Conservation (phyloP, 30 jellyfish, hydroid and myxozoan species). For the Pseudorhiza aurosa region DNA sequence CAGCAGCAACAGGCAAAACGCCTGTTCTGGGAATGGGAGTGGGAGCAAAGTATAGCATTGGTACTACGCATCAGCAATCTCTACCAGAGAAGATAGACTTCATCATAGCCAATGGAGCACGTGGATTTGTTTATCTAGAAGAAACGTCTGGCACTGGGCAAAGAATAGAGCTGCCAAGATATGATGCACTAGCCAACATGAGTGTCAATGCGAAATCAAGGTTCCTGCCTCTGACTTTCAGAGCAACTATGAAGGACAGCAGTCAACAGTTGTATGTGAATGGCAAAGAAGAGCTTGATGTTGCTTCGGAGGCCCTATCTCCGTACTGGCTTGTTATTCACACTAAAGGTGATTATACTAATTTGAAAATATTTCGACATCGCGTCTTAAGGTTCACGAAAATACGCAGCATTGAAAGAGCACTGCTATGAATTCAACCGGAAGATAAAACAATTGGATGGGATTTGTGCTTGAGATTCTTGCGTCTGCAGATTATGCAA, state of each 20-base stretch:
- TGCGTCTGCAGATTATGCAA: too few species aligned
- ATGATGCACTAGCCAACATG: conserved; percentile 15
- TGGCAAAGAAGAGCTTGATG: conserved; percentile 66
- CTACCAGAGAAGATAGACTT: conserved; percentile 47
- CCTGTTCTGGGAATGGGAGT: background rate
- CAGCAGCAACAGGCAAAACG: background rate
- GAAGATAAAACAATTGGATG: too few species aligned
- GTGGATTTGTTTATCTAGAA: conserved; percentile 50
- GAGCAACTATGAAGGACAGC: conserved; percentile 49
- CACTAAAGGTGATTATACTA: conserved; percentile 32
- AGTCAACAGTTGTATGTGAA: conserved; percentile 38
- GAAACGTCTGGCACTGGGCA: conserved; percentile 71
- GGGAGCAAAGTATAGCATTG: too few species aligned
- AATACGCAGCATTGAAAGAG: too few species aligned
- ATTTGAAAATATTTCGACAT: too few species aligned
- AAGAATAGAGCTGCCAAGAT: conserved; percentile 56
- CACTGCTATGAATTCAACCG: too few species aligned
- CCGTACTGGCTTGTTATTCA: conserved; percentile 68
- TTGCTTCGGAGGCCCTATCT: conserved; percentile 53
- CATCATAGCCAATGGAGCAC: conserved; percentile 47
- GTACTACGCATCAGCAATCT: conserved; percentile 16
- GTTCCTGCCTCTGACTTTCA: conserved; percentile 39
- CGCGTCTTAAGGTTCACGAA: too few species aligned
- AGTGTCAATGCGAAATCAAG: conserved; percentile 22
- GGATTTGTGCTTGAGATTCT: too few species aligned